Evolutionary conservation across 2,797 vertebrate genomes (phyloP), one percentile per base, ranked within the genome.

Genomic region (Poeciliopsis gracilis): DNA sequence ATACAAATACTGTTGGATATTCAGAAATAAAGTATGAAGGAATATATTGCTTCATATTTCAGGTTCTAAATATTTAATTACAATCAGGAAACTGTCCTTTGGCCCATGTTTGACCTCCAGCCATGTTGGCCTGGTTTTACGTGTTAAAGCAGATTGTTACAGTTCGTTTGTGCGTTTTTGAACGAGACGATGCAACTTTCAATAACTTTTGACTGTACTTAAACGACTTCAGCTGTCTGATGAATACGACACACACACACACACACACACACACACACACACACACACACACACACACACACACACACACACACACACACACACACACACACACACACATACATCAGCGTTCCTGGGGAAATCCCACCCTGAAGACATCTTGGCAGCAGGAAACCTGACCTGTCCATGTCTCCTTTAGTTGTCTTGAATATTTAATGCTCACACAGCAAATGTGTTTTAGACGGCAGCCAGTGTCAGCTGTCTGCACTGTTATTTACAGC

Each of bases 361-460:
- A 77, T 83, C 83, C 82, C 10, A 6, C 77, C 78, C 75, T 81
- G 67, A 85, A 82, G 78, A 82, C 82, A 82, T 75, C 55, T 28
- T 69, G 45, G 67, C 76, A 79, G 38, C 71, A 76, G 61, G 83
- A 88, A 85, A 84, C 72, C 25, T 2, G 46, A 88, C 66, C 86
- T 2, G 5, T 53, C 45, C 11, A 25, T 55, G 76, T 49, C 73
- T 66, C 49, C 46, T 38, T 72, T 41, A 10, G 70, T 72, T 18
- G 43, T 73, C 73, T 78, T 72, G 25, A 75, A 75, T 72, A 57
- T 87, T 84, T 78, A 72, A 81, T 78, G 46, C 12, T 20, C 49
- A 57, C 23, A 13, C 43, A 79, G 57, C 61, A 70, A 49, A 88
- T 33, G 71, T 80, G 49, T 47, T 75, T 57, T 10, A 28, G 67